Conservation (phyloP, 2,113 vertebrate genomes). For the Vulpes ferrilata region DNA sequence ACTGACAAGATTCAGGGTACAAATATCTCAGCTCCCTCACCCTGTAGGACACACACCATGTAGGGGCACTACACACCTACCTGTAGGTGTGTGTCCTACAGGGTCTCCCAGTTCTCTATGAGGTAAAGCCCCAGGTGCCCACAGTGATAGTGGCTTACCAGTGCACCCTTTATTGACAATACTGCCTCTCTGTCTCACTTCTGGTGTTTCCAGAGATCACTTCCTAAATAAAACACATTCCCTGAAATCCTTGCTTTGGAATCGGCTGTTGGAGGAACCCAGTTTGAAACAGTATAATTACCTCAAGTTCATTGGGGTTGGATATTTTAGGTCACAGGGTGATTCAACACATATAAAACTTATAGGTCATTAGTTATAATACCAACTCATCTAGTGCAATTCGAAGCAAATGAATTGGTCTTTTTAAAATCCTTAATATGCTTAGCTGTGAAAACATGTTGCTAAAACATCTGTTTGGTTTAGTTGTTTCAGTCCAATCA, state of each 20-base stretch:
- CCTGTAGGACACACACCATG: too few species aligned
- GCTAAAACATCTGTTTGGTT: conserved; percentile 73
- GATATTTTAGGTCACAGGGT: neutral
- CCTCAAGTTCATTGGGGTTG: neutral
- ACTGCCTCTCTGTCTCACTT: neutral
- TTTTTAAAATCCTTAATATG: conserved; percentile 48
- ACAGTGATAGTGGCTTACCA: neutral
- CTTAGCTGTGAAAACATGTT: conserved; percentile 64
- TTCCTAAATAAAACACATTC: neutral
- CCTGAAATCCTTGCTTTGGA: neutral
- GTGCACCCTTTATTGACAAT: neutral
- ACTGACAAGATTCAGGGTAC: neutral
- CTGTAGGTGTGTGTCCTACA: neutral
- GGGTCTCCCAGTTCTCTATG: neutral
- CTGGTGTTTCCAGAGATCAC: neutral
- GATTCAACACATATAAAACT: neutral
- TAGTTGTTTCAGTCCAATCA: conserved; percentile 62
- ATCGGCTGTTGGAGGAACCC: neutral
- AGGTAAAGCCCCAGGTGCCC: neutral
- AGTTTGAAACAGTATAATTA: neutral
- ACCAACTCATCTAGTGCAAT: neutral
- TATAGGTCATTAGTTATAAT: neutral
- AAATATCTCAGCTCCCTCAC: neutral
- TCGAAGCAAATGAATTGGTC: neutral
- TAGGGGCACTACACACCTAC: too few species aligned